Evolutionary conservation across 2,888 invertebrate species (phyloP).

Genomic region (Nemoura dubitans): DNA sequence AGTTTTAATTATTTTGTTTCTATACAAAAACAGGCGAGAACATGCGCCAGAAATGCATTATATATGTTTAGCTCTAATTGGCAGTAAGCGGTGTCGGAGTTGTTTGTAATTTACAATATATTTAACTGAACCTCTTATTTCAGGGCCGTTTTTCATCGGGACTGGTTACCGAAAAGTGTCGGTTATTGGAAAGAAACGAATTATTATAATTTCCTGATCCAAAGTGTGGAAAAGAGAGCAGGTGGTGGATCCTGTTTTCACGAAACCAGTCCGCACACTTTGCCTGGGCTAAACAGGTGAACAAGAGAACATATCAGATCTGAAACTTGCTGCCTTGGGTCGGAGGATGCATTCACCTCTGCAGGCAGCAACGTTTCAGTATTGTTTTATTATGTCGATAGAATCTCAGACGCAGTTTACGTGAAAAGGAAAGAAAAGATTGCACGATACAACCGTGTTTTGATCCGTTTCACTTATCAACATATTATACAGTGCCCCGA

Average conservation of each 20-base stretch:
- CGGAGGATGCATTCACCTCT: neutral
- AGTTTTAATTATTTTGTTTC: too few species aligned
- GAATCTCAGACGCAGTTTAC: neutral
- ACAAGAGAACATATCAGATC: neutral
- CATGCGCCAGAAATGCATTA: too few species aligned
- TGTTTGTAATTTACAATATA: too few species aligned
- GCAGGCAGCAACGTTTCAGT: neutral
- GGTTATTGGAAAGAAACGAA: neutral
- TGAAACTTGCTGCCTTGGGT: neutral
- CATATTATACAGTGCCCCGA: too few species aligned
- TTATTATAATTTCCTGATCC: slow-evolving; percentile 21
- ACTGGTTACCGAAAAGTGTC: slow-evolving; percentile 14
- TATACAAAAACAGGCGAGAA: too few species aligned
- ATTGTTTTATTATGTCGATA: neutral
- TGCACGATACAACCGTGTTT: too few species aligned
- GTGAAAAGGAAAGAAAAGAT: neutral
- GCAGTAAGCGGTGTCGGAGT: too few species aligned
- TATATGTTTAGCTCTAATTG: too few species aligned
- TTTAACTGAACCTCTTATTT: too few species aligned
- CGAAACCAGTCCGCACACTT: slow-evolving; percentile 24
- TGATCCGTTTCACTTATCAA: too few species aligned
- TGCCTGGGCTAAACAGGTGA: neutral
- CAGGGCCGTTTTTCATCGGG: too few species aligned
- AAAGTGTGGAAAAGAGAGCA: slow-evolving; percentile 29
- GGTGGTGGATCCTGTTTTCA: slow-evolving; percentile 16